Conservation (phyloP, 2,113 vertebrate species). For the Ibidorhyncha struthersii region DNA sequence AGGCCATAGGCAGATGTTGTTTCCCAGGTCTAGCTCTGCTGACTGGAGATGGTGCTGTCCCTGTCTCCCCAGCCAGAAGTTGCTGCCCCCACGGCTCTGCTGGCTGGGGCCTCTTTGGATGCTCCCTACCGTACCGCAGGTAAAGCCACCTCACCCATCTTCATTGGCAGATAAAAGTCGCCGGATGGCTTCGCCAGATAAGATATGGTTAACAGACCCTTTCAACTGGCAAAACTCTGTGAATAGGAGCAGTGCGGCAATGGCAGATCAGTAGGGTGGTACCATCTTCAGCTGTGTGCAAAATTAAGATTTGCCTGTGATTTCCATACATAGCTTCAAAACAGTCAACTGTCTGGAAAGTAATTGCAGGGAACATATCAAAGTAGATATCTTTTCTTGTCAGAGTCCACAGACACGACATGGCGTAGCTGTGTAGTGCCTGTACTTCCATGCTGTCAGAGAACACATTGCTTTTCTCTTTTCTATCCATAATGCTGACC, state of each 20-base stretch:
- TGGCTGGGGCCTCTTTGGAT: background rate
- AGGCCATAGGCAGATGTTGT: background rate
- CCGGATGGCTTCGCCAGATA: background rate
- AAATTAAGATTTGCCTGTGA: background rate
- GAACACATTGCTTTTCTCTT: background rate
- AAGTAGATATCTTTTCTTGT: background rate
- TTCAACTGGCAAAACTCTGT: background rate
- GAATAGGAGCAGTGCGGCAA: background rate
- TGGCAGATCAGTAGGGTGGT: background rate
- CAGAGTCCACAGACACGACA: background rate
- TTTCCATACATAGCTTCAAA: rapidly evolving
- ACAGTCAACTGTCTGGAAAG: background rate
- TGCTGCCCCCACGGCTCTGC: background rate
- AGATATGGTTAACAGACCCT: background rate
- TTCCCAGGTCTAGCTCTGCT: background rate
- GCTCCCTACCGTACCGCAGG: rapidly evolving
- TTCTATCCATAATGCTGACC: background rate
- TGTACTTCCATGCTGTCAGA: background rate
- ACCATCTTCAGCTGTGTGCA: background rate
- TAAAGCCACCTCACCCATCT: background rate
- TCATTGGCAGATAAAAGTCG: rapidly evolving
- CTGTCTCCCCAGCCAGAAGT: background rate
- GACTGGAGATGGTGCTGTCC: background rate
- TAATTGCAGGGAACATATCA: background rate
- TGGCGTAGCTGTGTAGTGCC: background rate